phyloP scores from a whole-genome alignment of 1,140 invertebrate genomes.

The Pectinophora gossypiella region DNA sequence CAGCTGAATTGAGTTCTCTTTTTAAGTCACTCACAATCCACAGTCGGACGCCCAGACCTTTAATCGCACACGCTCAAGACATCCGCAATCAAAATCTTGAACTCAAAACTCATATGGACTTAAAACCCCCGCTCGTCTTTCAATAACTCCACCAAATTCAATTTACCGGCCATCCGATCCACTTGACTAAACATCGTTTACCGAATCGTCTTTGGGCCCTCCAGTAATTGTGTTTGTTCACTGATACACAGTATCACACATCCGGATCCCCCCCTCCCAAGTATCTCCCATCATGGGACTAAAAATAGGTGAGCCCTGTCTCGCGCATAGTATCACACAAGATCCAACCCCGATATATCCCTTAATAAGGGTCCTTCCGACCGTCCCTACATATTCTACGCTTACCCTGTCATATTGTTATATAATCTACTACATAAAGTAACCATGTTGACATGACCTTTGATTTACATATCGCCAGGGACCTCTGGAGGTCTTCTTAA shows the following conservation, averaged over 20 bases:
- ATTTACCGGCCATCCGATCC: too few relatives aligned
- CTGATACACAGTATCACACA: too few relatives aligned
- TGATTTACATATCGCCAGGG: not conserved
- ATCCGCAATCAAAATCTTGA: too few relatives aligned
- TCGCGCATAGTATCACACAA: slow-evolving; percentile 9
- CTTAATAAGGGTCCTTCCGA: slow-evolving; percentile 26
- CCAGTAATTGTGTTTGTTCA: not conserved
- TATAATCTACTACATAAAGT: slow-evolving; percentile 18
- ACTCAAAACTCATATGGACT: too few relatives aligned
- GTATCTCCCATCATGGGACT: not conserved
- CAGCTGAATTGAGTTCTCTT: too few relatives aligned
- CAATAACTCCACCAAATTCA: too few relatives aligned
- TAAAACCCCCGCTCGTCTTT: too few relatives aligned
- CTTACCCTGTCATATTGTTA: slow-evolving; percentile 26
- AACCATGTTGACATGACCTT: slow-evolving; percentile 12
- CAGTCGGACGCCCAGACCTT: too few relatives aligned
- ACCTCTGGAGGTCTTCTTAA: slow-evolving; percentile 10
- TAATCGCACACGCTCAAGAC: too few relatives aligned
- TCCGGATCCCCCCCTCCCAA: too few relatives aligned
- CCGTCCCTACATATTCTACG: slow-evolving; percentile 30
- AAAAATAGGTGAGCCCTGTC: slow-evolving; percentile 1
- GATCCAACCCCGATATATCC: slow-evolving; percentile 15
- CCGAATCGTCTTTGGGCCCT: not conserved
- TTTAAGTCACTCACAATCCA: too few relatives aligned
- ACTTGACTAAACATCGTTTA: not conserved